phyloP scores from a whole-genome alignment of 92 coral and sea anemone genomes.

The Zoanthus sansibaricus region DNA sequence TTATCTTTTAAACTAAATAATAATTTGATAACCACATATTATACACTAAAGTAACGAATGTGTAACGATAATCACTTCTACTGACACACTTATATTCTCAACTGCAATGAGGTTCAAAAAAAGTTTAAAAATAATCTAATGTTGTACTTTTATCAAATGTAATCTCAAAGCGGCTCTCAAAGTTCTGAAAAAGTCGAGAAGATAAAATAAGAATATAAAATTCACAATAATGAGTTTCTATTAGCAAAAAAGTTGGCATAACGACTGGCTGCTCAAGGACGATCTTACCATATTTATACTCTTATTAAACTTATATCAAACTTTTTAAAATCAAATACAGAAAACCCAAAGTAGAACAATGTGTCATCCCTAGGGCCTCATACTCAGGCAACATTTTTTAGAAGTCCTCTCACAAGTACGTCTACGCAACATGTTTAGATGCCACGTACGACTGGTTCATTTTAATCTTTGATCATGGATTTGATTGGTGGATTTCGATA shows the following conservation, averaged over 20 bases:
- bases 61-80: not conserved
- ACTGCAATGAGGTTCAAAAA: not conserved
- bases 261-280: not conserved
- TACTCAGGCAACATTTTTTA: no score
- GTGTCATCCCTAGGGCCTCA: no score
- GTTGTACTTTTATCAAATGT: not conserved
- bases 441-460: no score
- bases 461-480: no score
- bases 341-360: no score
- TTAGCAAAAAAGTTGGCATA: constrained; percentile 7
- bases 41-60: constrained; percentile 1
- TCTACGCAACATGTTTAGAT: no score
- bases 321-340: not conserved
- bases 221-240: not conserved
- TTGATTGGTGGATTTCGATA: no score
- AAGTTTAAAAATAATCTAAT: not conserved
- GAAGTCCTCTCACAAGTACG: no score
- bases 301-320: not conserved
- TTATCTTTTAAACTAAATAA: not conserved
- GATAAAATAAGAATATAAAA: no score
- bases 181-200: not conserved
- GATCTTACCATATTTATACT: not conserved
- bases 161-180: constrained; percentile 1
- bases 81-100: not conserved
- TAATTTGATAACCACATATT: not conserved